Conservation (phyloP, 2,888 invertebrate genomes). For the Scrobipalpa costella region DNA sequence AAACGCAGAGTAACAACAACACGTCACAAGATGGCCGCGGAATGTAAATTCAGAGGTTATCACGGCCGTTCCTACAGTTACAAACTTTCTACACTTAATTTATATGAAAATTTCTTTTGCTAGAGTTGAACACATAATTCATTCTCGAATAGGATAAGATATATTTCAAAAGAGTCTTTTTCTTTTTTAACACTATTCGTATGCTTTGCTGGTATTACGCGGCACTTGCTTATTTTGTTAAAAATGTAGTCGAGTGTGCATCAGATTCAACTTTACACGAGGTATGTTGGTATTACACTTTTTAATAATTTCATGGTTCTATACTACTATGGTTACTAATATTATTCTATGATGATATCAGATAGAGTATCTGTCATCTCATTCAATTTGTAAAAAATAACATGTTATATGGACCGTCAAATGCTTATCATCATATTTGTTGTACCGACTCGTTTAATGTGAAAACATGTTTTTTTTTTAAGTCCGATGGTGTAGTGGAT, state of each 20-base stretch:
- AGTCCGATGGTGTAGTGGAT: too few species aligned
- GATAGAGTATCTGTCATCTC: too few species aligned
- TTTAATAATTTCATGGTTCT: too few species aligned
- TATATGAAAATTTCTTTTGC: conserved; percentile 67
- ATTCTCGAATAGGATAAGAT: conserved; percentile 30
- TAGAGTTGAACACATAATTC: conserved; percentile 41
- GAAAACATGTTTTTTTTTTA: too few species aligned
- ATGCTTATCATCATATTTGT: too few species aligned
- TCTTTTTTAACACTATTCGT: neutral
- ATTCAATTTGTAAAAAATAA: too few species aligned
- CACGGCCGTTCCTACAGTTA: conserved; percentile 50
- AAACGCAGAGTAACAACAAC: conserved; percentile 39
- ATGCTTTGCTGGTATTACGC: neutral
- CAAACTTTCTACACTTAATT: conserved; percentile 64
- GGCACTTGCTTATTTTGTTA: neutral
- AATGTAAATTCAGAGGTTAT: conserved; percentile 53
- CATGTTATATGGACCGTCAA: too few species aligned
- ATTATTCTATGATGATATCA: too few species aligned
- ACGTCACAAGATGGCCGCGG: conserved; percentile 44
- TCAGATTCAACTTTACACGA: too few species aligned
- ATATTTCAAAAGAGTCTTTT: conserved; percentile 17
- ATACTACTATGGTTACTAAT: too few species aligned
- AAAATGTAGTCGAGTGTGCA: too few species aligned
- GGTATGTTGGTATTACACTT: neutral
- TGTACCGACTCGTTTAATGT: too few species aligned